phyloP scores from a whole-genome alignment of 1,140 invertebrate genomes.

The Hypsibius dujardini region DNA sequence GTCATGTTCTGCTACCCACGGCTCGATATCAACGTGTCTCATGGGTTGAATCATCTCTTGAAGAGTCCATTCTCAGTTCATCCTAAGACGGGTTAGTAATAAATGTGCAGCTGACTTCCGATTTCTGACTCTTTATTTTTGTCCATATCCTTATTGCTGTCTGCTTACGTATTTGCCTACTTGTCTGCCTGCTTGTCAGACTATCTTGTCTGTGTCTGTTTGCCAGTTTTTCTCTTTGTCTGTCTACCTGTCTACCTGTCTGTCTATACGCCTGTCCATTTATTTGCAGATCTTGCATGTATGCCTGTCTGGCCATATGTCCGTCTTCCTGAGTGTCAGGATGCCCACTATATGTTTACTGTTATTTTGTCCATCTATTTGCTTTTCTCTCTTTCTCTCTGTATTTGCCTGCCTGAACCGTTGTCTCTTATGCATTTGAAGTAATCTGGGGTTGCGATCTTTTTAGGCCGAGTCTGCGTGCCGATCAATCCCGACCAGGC shows the following conservation, averaged over 20 bases:
- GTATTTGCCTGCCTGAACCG: not conserved
- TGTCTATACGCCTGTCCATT: not conserved
- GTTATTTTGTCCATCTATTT: not conserved
- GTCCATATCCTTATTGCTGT: too few relatives aligned
- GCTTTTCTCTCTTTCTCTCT: not conserved
- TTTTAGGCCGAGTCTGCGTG: constrained; percentile 55
- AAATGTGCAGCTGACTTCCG: too few relatives aligned
- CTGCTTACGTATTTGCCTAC: too few relatives aligned
- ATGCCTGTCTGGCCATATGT: not conserved
- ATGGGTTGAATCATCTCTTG: constrained; percentile 85
- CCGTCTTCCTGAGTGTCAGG: not conserved
- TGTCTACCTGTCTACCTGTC: too few relatives aligned
- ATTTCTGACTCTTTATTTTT: too few relatives aligned
- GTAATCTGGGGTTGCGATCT: not conserved
- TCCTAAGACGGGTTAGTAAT: constrained; percentile 67
- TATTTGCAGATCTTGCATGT: not conserved
- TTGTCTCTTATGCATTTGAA: too few relatives aligned
- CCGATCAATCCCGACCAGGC: constrained; percentile 54
- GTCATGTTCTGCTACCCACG: constrained; percentile 59
- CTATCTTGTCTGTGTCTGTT: not conserved
- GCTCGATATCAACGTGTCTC: constrained; percentile 85
- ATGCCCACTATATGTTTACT: not conserved
- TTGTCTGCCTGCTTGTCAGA: not conserved
- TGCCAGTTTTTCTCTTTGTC: not conserved
- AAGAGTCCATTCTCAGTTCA: constrained; percentile 97